Percentiles rank a stretch among this genome's conserved stretches.
phyloP scores from a whole-genome alignment of 2,888 invertebrate genomes.

The Dasysyrphus albostriatus region DNA sequence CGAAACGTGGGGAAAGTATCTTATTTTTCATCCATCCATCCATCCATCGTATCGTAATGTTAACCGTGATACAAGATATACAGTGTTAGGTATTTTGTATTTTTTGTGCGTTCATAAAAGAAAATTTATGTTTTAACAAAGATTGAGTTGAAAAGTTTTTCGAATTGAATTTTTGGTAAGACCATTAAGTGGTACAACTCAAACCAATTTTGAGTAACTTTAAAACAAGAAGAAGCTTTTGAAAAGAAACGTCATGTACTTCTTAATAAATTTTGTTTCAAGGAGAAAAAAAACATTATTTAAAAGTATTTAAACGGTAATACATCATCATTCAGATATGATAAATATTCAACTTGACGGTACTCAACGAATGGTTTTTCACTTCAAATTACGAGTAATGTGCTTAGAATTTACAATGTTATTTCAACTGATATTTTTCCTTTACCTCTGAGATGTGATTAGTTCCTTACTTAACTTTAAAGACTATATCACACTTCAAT shows the following conservation, averaged over 20 bases:
- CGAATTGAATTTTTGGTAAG: slow-evolving; percentile 17
- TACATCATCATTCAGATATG: not conserved
- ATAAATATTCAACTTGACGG: not conserved
- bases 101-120: not conserved
- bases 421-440: too few species aligned
- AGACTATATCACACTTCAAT: too few species aligned
- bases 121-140: slow-evolving; percentile 12
- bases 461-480: too few species aligned
- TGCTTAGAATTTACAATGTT: too few species aligned
- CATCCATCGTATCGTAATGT: slow-evolving; percentile 10
- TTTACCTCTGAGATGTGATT: too few species aligned
- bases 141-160: slow-evolving; percentile 36
- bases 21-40: slow-evolving; percentile 24
- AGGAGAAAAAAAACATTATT: not conserved
- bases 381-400: too few species aligned
- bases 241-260: not conserved
- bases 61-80: slow-evolving; percentile 12
- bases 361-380: too few species aligned
- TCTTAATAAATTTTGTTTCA: not conserved
- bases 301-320: not conserved
- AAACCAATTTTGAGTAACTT: slow-evolving; percentile 11
- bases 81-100: not conserved
- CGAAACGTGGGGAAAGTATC: slow-evolving; percentile 50
- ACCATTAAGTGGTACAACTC: slow-evolving; percentile 32
- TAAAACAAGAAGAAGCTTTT: not conserved